phyloP scores from a whole-genome alignment of 2,797 vertebrate species.

The Morelia viridis region DNA sequence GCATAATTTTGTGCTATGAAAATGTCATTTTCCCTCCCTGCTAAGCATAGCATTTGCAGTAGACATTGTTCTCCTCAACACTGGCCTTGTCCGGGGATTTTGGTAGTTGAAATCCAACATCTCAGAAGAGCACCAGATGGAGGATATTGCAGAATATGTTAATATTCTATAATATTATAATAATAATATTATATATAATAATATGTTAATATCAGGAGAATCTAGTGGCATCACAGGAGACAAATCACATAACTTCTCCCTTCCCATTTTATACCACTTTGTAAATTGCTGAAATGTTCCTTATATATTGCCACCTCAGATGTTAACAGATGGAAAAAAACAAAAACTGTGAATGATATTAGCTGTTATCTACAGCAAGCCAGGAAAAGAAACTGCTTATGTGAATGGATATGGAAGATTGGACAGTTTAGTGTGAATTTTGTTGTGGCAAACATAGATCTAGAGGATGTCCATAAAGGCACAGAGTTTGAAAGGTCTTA shows the following conservation, averaged over 20 bases:
- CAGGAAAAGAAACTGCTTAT: not conserved
- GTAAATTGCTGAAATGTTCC: not conserved
- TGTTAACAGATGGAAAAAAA: not conserved
- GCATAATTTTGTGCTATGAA: not conserved
- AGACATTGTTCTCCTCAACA: not conserved
- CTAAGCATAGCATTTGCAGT: not conserved
- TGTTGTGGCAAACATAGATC: not conserved
- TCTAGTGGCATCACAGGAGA: not conserved
- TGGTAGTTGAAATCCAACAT: not conserved
- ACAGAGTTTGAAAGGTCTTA: not conserved
- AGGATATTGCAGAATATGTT: not conserved
- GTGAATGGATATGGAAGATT: not conserved
- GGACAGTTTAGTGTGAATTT: not conserved
- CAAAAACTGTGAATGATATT: not conserved
- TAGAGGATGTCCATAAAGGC: not conserved
- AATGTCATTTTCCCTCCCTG: not conserved
- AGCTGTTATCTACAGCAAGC: not conserved
- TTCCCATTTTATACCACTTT: not conserved
- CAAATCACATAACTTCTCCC: not conserved
- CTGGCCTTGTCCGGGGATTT: not conserved
- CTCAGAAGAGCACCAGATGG: not conserved
- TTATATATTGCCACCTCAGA: not conserved
- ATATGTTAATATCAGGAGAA: not conserved
- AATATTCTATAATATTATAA: not conserved
- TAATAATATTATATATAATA: too few species aligned